phyloP scores from a whole-genome alignment of 2,797 vertebrate species.

The Vespertilio murinus region DNA sequence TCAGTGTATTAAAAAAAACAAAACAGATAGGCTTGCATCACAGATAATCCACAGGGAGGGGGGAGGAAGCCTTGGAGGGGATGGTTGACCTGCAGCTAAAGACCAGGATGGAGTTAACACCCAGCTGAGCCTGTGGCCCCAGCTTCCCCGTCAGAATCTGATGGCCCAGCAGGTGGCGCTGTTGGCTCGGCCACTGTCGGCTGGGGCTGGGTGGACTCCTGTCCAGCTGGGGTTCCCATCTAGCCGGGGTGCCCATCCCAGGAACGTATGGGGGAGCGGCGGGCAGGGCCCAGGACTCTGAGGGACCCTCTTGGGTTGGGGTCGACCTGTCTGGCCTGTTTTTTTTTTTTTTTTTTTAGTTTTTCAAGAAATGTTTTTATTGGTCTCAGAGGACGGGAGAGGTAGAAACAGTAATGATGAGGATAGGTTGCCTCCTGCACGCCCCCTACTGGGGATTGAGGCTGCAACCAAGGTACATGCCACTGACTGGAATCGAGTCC shows the following conservation, averaged over 20 bases:
- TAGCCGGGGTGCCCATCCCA: not conserved
- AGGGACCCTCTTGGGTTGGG: not conserved
- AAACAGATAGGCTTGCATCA: not conserved
- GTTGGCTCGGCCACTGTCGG: not conserved
- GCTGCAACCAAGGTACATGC: too few species aligned
- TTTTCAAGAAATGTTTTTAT: too few species aligned
- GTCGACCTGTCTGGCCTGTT: not conserved
- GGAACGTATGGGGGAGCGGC: not conserved
- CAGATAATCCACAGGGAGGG: not conserved
- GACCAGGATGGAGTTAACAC: not conserved
- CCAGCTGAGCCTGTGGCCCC: not conserved
- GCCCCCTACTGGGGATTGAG: too few species aligned
- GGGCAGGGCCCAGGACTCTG: not conserved
- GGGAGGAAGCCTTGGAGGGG: not conserved
- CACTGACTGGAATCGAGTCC: too few species aligned
- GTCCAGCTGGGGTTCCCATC: not conserved
- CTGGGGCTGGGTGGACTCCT: not conserved
- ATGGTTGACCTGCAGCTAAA: not conserved
- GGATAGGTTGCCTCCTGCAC: too few species aligned
- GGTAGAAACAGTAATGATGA: too few species aligned
- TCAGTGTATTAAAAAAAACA: too few species aligned
- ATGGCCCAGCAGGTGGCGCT: slow-evolving; percentile 28
- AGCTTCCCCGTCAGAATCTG: too few species aligned
- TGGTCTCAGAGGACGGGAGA: too few species aligned
- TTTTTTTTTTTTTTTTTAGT: too few species aligned